Evolutionary conservation across 2,113 vertebrate genomes (phyloP), one percentile per base, ranked within the genome.

Genomic region (Brachyhypopomus occidentalis): DNA sequence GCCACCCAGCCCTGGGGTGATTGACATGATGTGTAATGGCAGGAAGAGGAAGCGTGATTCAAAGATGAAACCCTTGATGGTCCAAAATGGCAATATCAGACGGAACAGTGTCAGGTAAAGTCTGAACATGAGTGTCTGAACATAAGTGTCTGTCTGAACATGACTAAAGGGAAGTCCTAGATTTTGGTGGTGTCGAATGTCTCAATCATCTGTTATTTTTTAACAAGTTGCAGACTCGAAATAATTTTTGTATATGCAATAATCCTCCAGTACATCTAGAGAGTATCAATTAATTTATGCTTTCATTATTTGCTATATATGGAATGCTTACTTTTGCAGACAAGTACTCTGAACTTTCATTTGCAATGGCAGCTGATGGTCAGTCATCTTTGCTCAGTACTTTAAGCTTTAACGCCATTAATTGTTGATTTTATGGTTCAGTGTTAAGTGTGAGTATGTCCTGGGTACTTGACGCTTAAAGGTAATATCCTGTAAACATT

Each of bases 21-120:
- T 75, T 34, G 38, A 87, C 0, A 86, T 88, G 82, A 85, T 73
- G 60, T 70, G 59, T 67, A 91, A 88, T 88, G 89, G 86, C 83
- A 92, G 80, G 88, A 89, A 86, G 77, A 90, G 82, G 75, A 86
- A 90, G 14, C 36, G 27, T 3, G 77, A 22, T 0, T 7, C 81
- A 0, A 41, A 7, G 20, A 83, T 23, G 9, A 25, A 85, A 1
- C 38, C 4, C 7, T 82, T 66, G 0, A 9, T 64, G 0, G 81
- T 83, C 9, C 58, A 63, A 27, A 86, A 86, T 25, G 78, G 84
- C 27, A 78, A 56, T 12, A 72, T 81, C 70, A 81, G 58, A 2
- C 62, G 78, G 77, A 71, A 71, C 80, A 45, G 69, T 0, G 85
- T 87, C 77, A 87, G 88, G 91, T 86, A 30, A 55, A 12, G 0